phyloP scores from a whole-genome alignment of 2,888 invertebrate genomes.

The Lasioglossum marginatum region DNA sequence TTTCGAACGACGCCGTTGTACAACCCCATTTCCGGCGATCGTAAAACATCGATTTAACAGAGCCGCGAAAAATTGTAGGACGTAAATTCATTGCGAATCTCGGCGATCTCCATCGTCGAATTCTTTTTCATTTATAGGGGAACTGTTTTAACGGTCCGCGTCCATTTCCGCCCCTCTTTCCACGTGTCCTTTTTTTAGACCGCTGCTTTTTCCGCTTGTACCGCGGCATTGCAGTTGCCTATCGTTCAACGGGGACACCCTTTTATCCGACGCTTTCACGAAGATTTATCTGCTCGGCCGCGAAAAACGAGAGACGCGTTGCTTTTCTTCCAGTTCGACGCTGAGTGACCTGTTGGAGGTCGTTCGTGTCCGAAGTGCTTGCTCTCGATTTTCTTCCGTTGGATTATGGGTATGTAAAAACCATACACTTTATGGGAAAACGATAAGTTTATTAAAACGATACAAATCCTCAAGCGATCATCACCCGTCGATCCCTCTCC shows the following conservation, averaged over 20 bases:
- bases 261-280: slow-evolving; percentile 9
- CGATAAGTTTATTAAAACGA: too few relatives aligned
- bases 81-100: slow-evolving; percentile 34
- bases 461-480: too few relatives aligned
- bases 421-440: too few relatives aligned
- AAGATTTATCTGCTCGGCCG: background rate
- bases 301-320: background rate
- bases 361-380: too few relatives aligned
- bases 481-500: too few relatives aligned
- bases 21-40: slow-evolving; percentile 25
- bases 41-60: slow-evolving; percentile 39
- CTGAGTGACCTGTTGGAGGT: background rate
- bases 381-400: background rate
- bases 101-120: slow-evolving; percentile 22
- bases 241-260: background rate
- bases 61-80: slow-evolving; percentile 31
- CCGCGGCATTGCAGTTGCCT: background rate
- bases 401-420: too few relatives aligned
- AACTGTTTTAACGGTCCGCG: slow-evolving; percentile 12
- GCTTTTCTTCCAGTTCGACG: background rate
- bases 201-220: background rate
- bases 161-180: slow-evolving; percentile 15
- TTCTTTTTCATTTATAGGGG: slow-evolving; percentile 13
- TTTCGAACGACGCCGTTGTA: slow-evolving; percentile 1
- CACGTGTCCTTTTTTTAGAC: background rate